Base-by-base conservation (phyloP, 30 jellyfish, hydroid and myxozoan species). In the Aurelia aurita complex sp. Pacific region DNA sequence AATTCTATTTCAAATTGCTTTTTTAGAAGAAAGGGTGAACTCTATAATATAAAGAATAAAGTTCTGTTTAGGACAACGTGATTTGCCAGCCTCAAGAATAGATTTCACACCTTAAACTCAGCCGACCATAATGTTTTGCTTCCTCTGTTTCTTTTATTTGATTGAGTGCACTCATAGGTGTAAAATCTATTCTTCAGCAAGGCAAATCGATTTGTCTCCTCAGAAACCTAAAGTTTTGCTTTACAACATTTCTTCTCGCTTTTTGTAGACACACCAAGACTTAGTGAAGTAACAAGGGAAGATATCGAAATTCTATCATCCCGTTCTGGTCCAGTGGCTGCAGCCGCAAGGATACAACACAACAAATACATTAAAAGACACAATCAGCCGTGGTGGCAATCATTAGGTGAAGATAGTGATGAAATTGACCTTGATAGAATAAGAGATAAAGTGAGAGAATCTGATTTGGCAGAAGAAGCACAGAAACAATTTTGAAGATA, bases 331-430 rank as follows among this genome's bases (percentile, higher is more conserved):
- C 96, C 96, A 23, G 88, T 87, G 16, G 84, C 84, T 46, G 88
- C 77, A 15, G 90, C 87, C 60, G 96, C 96, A 15, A 67, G 96
- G 74, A 57, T 57, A 64, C 84, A 87, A 73, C 96, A 87, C 43
- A 66, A 76, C 76, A 86, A 77, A 75, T 71, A 81, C 5, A 42
- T 77, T 54, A 65, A 74, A 46, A 74, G 71, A 61, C 55, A 51
- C 32, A 57, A 64, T 18, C 65, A 79, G 76, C 96, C 87, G 5
- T 87, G 96, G 96, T 87, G 96, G 96, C 77, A 87, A 70, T 54
- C 85, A 3, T 79, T 82, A 8, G 59, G 42, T 42, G 91, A 82
- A 23, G 91, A 82, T 32, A 71, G 15, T 33, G 91, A 70, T 18
- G 91, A 69, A 12, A 19, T 43, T 6, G 85, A 82, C 40, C 60